These are phyloP conservation scores for Bathynomus jamesi DNA, from an alignment of 1,140 invertebrate genomes.

Conservation along the genomic window DNA sequence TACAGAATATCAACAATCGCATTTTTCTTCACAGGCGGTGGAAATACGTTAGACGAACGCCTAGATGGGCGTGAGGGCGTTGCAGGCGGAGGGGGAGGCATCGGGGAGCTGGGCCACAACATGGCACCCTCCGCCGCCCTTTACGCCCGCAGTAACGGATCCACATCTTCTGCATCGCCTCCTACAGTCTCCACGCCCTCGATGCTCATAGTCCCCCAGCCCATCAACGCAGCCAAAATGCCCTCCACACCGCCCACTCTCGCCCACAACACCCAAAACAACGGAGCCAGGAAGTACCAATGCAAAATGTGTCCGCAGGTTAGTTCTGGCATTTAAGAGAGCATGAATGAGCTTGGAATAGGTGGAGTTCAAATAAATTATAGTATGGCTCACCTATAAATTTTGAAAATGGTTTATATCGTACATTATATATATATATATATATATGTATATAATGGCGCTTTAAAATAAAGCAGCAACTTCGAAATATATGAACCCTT, in stretches of 20 bases:
- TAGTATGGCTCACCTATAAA: no score
- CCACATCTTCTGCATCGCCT: slow-evolving; percentile 46
- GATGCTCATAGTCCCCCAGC: slow-evolving; percentile 83
- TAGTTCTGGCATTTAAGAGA: slow-evolving; percentile 43
- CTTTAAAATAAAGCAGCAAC: no score
- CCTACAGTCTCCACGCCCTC: slow-evolving; percentile 47
- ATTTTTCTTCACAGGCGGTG: neutral
- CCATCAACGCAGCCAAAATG: slow-evolving; percentile 70
- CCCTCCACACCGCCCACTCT: slow-evolving; percentile 38
- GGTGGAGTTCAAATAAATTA: neutral
- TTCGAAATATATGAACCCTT: no score
- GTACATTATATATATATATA: neutral
- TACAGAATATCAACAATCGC: no score
- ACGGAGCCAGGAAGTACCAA: slow-evolving; percentile 67
- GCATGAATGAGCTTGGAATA: neutral
- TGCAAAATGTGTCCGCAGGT: slow-evolving; percentile 99
- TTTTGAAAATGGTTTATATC: no score
- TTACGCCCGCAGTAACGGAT: slow-evolving; percentile 45
- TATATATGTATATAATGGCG: slow-evolving; percentile 2
- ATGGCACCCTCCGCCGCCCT: slow-evolving; percentile 36
- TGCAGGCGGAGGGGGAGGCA: slow-evolving; percentile 3
- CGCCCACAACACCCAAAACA: slow-evolving; percentile 37
- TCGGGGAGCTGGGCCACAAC: slow-evolving; percentile 19
- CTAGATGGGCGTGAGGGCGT: neutral
- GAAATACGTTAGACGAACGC: neutral